Percentiles rank a stretch among this genome's conserved stretches.
These are phyloP conservation scores for Sitobion miscanthi DNA, from an alignment of 1,140 invertebrate genomes.

Conservation along the genomic window DNA sequence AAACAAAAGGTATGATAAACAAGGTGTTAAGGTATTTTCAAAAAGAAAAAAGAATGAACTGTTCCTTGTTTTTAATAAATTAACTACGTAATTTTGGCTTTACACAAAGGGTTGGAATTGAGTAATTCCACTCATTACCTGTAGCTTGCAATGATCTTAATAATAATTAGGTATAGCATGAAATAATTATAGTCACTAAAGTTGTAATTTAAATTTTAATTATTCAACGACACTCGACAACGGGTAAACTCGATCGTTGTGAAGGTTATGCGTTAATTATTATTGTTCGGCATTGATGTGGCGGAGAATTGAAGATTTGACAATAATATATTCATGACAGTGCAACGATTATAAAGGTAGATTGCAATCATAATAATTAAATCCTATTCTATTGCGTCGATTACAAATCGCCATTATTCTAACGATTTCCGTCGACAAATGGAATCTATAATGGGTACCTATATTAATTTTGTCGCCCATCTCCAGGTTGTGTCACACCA, in stretches of 20 bases:
- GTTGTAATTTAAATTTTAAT: neutral
- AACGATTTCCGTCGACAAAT: neutral
- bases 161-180: neutral
- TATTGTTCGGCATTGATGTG: too few species aligned
- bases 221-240: neutral
- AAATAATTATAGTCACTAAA: neutral
- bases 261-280: neutral
- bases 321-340: neutral
- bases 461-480: neutral
- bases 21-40: neutral
- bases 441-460: neutral
- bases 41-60: neutral
- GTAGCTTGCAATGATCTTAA: neutral
- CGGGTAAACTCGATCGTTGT: neutral
- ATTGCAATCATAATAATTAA: neutral
- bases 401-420: neutral
- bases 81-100: neutral
- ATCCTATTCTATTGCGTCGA: neutral
- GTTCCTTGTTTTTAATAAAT: neutral
- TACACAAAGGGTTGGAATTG: neutral
- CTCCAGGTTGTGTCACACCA: neutral
- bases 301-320: neutral
- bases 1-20: neutral
- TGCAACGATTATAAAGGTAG: neutral
- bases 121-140: neutral